Base-by-base conservation (phyloP, 2,888 invertebrate genomes). In the Lasioglossum pauxillum region DNA sequence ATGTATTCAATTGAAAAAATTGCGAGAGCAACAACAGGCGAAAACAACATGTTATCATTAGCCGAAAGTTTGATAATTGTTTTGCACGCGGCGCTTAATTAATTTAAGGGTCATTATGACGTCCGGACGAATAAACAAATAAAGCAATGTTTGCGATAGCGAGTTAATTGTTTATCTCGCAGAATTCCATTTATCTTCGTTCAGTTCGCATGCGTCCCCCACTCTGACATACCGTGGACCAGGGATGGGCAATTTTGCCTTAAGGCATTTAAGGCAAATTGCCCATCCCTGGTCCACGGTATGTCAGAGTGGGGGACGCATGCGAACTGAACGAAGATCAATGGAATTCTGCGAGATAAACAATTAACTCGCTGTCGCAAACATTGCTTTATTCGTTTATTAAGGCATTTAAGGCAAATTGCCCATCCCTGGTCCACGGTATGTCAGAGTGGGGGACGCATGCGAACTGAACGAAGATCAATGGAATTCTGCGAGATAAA, bases 141-240 rank as follows among this genome's bases (percentile, higher is more conserved):
- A 41, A 82, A 16, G 74, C 69, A 74, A 38, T 69, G 72, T 53
- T 75, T 46, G 27, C 79, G 67, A 83, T 80, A 73, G 57, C 67
- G 64, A 71, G 35, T 72, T 41, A 82, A 78, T 80, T 75, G 82
- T 90, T 87, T 83, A 83, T 88, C 81, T 69, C 77, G 38, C 60
- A 78, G 79, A 88, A 90, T 91, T 91, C 83, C 88, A 91, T 91
- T 91, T 89, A 89, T 91, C 90, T 90, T 90, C 82, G 80, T 76
- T 82, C 83, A 5, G 27, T 16, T 83, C 87, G 84, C 75, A 84
- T 77, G 75, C 82, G 75, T 80, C 78, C 78, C 31, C 77, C 74
- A n/a, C n/a, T n/a, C n/a, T n/a, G n/a, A n/a, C n/a, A n/a, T n/a
- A n/a, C n/a, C n/a, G n/a, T n/a, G n/a, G n/a, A n/a, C n/a, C n/a